Evolutionary conservation across 2,888 invertebrate species (phyloP).

Genomic region (Serripes groenlandicus): DNA sequence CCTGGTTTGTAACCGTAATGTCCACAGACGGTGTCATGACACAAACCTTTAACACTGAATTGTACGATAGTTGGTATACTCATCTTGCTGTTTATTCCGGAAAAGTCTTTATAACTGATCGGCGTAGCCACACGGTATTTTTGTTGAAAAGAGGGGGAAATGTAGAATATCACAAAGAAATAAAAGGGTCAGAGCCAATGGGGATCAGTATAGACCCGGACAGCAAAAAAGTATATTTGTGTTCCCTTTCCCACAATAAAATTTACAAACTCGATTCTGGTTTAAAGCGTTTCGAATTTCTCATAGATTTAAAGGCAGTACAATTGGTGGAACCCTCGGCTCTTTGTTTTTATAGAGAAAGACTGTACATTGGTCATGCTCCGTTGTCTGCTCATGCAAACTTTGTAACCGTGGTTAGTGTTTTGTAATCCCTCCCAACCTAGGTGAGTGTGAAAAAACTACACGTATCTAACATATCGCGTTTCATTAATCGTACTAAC

Average conservation of each 20-base stretch:
- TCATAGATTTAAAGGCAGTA: neutral
- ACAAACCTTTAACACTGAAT: neutral
- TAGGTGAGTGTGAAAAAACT: no score
- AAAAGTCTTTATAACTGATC: neutral
- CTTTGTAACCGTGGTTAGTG: neutral
- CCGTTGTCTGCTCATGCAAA: neutral
- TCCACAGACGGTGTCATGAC: neutral
- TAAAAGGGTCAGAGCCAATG: neutral
- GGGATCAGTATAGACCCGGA: slow-evolving; percentile 9
- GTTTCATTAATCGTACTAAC: no score
- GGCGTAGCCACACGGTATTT: neutral
- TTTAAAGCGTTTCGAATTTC: neutral
- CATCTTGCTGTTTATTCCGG: neutral
- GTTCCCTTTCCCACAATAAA: neutral
- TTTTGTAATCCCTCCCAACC: no score
- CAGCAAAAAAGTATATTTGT: neutral
- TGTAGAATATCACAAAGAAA: neutral
- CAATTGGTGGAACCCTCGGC: neutral
- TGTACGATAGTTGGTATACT: neutral
- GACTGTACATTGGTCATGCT: neutral
- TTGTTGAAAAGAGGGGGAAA: neutral
- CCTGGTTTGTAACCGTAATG: neutral
- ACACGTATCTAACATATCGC: no score
- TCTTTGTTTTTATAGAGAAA: neutral
- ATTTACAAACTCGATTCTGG: neutral